Conservation (phyloP, 2,888 invertebrate genomes). For the Lapara coniferarum region DNA sequence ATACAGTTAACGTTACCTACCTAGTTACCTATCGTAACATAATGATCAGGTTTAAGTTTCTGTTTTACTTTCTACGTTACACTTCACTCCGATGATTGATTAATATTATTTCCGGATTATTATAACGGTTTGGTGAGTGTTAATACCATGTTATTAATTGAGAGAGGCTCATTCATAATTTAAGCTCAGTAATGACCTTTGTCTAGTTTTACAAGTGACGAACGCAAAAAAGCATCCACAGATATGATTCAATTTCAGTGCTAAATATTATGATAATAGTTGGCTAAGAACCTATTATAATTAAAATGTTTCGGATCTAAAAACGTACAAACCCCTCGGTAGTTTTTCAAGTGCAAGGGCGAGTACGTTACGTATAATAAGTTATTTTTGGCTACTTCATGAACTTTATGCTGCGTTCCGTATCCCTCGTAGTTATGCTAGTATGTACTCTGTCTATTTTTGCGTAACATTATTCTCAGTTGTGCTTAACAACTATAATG, state of each 20-base stretch:
- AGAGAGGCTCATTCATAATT: not conserved
- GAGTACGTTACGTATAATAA: too few species aligned
- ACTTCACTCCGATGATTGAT: conserved; percentile 22
- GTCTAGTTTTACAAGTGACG: not conserved
- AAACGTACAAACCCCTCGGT: too few species aligned
- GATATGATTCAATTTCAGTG: not conserved
- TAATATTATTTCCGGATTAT: conserved; percentile 14
- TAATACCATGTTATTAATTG: not conserved
- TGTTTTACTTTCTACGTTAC: conserved; percentile 30
- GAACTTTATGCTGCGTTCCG: too few species aligned
- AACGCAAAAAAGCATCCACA: not conserved
- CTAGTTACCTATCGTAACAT: conserved; percentile 27
- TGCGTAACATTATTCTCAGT: too few species aligned
- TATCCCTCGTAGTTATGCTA: too few species aligned
- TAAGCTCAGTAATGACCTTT: not conserved
- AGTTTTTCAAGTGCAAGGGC: too few species aligned
- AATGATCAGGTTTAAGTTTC: conserved; percentile 25
- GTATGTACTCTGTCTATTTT: too few species aligned
- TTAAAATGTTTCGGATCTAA: not conserved
- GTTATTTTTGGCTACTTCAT: too few species aligned
- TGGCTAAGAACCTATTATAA: not conserved
- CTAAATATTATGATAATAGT: too few species aligned
- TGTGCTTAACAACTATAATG: too few species aligned
- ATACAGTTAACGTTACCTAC: conserved; percentile 29
- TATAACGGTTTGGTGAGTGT: not conserved